phyloP scores from a whole-genome alignment of 92 coral and sea anemone genomes.

The Bergia puertoricense region DNA sequence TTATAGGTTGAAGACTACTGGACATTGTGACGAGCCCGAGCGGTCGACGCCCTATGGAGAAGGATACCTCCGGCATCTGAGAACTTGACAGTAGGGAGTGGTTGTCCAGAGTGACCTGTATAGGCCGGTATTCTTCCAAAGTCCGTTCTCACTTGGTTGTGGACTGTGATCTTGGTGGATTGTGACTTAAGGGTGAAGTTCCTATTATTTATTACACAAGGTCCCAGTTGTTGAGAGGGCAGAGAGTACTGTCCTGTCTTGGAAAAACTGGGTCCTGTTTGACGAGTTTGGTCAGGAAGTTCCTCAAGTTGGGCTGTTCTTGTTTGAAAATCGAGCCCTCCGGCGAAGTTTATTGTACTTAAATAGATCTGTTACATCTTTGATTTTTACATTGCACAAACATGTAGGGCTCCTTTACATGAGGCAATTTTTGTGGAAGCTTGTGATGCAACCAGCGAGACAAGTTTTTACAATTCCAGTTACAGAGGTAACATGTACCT shows the following conservation, averaged over 20 bases:
- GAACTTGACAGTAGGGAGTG: neutral
- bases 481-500: neutral
- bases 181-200: neutral
- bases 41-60: neutral
- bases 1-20: conserved; percentile 43
- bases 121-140: neutral
- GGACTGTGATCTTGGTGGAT: neutral
- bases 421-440: neutral
- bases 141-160: neutral
- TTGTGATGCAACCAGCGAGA: neutral
- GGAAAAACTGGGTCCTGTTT: no score
- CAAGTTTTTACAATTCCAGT: neutral
- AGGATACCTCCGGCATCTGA: neutral
- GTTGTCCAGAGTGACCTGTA: neutral
- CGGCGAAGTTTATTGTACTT: neutral
- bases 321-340: neutral
- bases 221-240: neutral
- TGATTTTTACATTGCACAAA: neutral
- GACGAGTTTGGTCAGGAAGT: neutral
- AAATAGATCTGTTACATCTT: neutral
- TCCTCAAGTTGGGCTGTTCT: neutral
- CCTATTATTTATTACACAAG: neutral
- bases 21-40: neutral
- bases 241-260: neutral
- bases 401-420: neutral